Evolutionary conservation across 2,113 vertebrate species (phyloP).

Genomic region (Dicaeum eximium): DNA sequence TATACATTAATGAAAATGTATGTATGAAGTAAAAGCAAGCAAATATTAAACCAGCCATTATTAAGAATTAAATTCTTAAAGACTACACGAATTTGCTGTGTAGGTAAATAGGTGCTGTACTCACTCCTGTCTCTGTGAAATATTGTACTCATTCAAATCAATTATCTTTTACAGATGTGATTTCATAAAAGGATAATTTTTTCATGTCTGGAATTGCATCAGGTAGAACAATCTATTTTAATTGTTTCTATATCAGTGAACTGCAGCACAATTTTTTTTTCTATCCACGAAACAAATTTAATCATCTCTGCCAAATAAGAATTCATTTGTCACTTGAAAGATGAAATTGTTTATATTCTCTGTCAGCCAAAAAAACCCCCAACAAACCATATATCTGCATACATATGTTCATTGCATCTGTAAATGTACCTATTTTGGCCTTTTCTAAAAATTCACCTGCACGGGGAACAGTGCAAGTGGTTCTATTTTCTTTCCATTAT

Average conservation of each 20-base stretch:
- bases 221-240: constrained; percentile 53
- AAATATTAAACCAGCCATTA: background rate
- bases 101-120: background rate
- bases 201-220: constrained; percentile 19
- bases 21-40: background rate
- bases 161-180: constrained; percentile 41
- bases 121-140: background rate
- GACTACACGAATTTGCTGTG: background rate
- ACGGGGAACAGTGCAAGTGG: background rate
- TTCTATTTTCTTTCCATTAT: background rate
- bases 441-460: background rate
- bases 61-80: background rate
- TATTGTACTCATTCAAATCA: constrained; percentile 34
- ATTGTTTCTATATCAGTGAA: constrained; percentile 57
- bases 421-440: background rate
- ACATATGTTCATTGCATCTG: background rate
- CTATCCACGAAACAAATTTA: constrained; percentile 37
- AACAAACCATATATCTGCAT: background rate
- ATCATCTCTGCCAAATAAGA: constrained; percentile 46
- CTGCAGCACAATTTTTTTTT: background rate
- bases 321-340: constrained; percentile 45
- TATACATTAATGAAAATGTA: background rate
- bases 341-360: constrained; percentile 34
- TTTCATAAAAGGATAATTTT: constrained; percentile 37
- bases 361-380: background rate